phyloP scores from a whole-genome alignment of 2,888 invertebrate species.

The Brenthis hecate region DNA sequence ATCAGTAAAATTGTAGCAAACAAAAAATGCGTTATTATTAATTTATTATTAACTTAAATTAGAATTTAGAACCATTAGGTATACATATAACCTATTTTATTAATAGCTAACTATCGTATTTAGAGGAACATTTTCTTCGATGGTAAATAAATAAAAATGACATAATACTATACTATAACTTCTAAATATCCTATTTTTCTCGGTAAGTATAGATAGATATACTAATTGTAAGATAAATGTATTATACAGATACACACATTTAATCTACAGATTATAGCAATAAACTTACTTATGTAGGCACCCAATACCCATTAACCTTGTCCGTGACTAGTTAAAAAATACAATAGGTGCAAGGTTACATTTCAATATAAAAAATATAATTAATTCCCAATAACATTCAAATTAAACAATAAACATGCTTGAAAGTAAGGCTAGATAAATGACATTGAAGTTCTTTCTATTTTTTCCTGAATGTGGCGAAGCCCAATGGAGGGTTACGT shows the following conservation, averaged over 20 bases:
- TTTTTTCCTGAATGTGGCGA: not conserved
- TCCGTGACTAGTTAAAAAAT: conserved; percentile 38
- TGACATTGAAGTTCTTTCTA: too few species aligned
- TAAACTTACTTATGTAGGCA: conserved; percentile 20
- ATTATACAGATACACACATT: not conserved
- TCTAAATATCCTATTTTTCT: too few species aligned
- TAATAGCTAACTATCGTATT: too few species aligned
- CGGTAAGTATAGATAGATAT: too few species aligned
- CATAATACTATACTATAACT: too few species aligned
- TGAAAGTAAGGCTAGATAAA: conserved; percentile 17
- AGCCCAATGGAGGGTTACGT: not conserved
- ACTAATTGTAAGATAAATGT: not conserved
- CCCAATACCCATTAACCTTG: conserved; percentile 29
- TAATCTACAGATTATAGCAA: conserved; percentile 31
- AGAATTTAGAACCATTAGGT: too few species aligned
- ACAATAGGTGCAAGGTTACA: conserved; percentile 41
- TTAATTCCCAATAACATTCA: conserved; percentile 22
- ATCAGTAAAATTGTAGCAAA: too few species aligned
- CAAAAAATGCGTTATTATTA: too few species aligned
- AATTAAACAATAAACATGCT: conserved; percentile 7
- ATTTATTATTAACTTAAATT: too few species aligned
- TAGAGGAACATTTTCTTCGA: too few species aligned
- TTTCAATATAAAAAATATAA: conserved; percentile 32
- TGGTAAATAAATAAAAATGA: too few species aligned
- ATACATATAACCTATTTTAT: too few species aligned